These are phyloP conservation scores for Pocillopora verrucosa DNA, from an alignment of 64 coral and sea anemone species.

Conservation along the genomic window DNA sequence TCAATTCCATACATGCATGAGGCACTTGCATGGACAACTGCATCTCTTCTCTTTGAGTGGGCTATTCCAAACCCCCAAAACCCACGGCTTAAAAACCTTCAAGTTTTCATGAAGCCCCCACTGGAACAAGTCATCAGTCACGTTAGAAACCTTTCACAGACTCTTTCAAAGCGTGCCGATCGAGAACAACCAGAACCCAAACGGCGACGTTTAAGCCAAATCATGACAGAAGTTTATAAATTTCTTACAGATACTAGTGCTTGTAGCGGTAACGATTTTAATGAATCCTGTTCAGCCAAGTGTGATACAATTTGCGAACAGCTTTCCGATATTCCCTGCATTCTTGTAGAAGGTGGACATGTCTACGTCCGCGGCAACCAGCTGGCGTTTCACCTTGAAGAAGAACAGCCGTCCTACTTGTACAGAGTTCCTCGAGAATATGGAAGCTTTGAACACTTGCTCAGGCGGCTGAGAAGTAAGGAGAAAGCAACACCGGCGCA, in stretches of 20 bases:
- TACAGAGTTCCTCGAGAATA: conserved; percentile 82
- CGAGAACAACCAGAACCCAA: conserved; percentile 30
- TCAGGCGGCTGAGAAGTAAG: conserved; percentile 87
- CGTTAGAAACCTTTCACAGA: conserved; percentile 47
- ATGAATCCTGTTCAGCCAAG: background rate
- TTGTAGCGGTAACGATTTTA: background rate
- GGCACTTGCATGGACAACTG: conserved; percentile 72
- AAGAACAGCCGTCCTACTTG: conserved; percentile 69
- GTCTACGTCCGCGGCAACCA: conserved; percentile 74
- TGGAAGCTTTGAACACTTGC: conserved; percentile 67
- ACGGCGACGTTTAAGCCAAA: conserved; percentile 31
- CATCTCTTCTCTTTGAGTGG: conserved; percentile 50
- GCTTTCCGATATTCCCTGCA: conserved; percentile 45
- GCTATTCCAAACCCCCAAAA: conserved; percentile 6
- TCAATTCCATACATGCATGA: conserved; percentile 47
- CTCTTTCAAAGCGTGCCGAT: conserved; percentile 41
- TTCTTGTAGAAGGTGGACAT: conserved; percentile 81
- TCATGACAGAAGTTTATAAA: conserved; percentile 63
- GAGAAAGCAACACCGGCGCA: conserved; percentile 64
- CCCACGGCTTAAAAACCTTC: conserved; percentile 5
- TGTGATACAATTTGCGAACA: background rate
- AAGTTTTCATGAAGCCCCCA: conserved; percentile 40
- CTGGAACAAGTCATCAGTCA: conserved; percentile 62
- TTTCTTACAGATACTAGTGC: conserved; percentile 36
- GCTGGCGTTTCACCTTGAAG: conserved; percentile 54